Conservation (phyloP, 1,140 invertebrate species). For the Dreissena polymorpha region DNA sequence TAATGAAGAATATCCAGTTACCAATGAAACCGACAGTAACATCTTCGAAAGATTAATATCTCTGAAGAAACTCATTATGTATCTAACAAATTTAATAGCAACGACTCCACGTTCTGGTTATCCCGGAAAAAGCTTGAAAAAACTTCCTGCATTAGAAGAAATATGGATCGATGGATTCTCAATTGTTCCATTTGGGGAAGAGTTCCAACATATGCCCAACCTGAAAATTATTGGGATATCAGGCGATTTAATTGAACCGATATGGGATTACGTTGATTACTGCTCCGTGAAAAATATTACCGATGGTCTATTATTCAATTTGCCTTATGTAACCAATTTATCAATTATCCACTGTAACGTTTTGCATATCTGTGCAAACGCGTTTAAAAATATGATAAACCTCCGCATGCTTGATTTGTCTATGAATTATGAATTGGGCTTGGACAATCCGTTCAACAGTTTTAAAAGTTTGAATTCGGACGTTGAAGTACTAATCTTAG, state of each 20-base stretch:
- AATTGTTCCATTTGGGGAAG: constrained; percentile 2
- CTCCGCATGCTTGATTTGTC: constrained; percentile 25
- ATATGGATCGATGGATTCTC: too few species aligned
- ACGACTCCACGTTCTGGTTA: neutral
- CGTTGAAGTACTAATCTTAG: too few species aligned
- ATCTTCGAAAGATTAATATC: neutral
- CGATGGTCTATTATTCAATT: neutral
- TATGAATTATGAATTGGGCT: too few species aligned
- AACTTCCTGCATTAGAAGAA: constrained; percentile 1
- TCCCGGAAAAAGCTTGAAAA: neutral
- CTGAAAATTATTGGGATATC: constrained; percentile 13
- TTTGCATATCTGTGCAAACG: neutral
- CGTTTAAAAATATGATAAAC: neutral
- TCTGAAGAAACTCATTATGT: constrained; percentile 22
- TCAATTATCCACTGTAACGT: constrained; percentile 11
- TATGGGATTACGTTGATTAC: constrained; percentile 9
- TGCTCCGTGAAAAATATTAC: neutral
- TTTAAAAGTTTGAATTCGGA: constrained; percentile 10
- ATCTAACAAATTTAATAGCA: constrained; percentile 7
- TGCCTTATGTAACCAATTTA: neutral
- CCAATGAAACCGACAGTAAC: neutral
- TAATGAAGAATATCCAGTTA: too few species aligned
- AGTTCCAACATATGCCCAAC: constrained; percentile 1
- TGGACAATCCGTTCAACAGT: too few species aligned
- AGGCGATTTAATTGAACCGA: neutral